Evolutionary conservation across 2,888 invertebrate genomes (phyloP).

Genomic region (Ditula angustiorana): DNA sequence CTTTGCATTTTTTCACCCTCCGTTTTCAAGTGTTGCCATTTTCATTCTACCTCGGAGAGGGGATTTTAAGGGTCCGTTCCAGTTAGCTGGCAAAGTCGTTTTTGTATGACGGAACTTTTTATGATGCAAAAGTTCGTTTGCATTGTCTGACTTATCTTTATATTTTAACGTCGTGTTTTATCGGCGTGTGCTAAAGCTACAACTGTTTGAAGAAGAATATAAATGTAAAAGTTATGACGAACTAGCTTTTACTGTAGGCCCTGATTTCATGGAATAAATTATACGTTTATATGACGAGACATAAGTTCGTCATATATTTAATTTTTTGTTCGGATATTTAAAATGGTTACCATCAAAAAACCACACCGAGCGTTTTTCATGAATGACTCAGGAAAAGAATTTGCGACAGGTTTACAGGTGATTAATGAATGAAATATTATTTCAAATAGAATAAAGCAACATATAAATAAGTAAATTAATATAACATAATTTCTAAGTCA

Average conservation of each 20-base stretch:
- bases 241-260: not conserved
- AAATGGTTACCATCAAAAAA: too few species aligned
- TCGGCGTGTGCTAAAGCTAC: not conserved
- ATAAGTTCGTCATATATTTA: too few species aligned
- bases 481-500: too few species aligned
- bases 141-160: conserved; percentile 34
- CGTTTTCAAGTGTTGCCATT: conserved; percentile 70
- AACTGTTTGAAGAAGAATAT: not conserved
- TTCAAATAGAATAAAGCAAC: too few species aligned
- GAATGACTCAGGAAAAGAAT: too few species aligned
- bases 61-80: conserved; percentile 49
- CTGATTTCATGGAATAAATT: not conserved
- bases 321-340: too few species aligned
- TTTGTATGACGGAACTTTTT: conserved; percentile 40
- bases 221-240: not conserved
- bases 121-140: conserved; percentile 34
- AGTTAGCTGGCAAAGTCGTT: conserved; percentile 35
- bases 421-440: too few species aligned
- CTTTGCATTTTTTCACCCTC: conserved; percentile 34
- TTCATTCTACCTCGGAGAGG: conserved; percentile 53
- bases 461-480: too few species aligned
- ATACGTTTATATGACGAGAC: not conserved
- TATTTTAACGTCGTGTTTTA: conserved; percentile 25
- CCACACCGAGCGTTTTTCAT: too few species aligned
- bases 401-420: too few species aligned